Evolutionary conservation across 2,797 vertebrate species (phyloP), one percentile per base, ranked within the genome.

Genomic region (Accipiter superciliosus): DNA sequence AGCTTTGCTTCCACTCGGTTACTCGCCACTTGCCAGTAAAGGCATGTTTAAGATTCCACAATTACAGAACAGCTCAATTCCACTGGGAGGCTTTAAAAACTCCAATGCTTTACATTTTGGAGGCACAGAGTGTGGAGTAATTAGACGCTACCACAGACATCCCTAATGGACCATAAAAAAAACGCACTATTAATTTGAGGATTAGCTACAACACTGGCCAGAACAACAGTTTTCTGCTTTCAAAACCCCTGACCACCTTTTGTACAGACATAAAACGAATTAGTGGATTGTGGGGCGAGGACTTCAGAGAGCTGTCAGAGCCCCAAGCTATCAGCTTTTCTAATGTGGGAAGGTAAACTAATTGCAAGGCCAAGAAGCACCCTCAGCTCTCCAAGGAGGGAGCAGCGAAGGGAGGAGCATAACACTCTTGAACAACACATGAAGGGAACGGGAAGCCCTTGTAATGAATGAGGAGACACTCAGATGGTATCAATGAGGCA

Each of bases 121-220:
- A 97, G 66, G 91, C 92, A 78, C 22, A 3, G 42, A 92, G 82
- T 16, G 76, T 62, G 33, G 82, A 94, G 72, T 93, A 97, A 97
- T 96, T 96, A 97, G 93, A 59, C 4, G 24, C 87, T 62, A 92
- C 92, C 94, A 96, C 90, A 95, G 89, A 59, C 94, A 90, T 91
- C 95, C 92, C 94, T 97, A 95, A 96, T 82, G 91, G 89, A 88
- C 91, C 83, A 88, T 92, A 66, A 74, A 98, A 97, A 98, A 97
- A 90, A 76, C 1, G 0, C 89, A 86, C 83, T 92, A 95, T 96
- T 95, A 96, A 97, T 96, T 94, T 94, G 91, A 91, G 93, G 77
- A 96, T 97, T 96, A 95, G 84, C 89, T 90, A 74, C 3, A 1
- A 95, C 67, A 92, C 59, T 44, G 67, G 81, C 53, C 93, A 96